These are phyloP conservation scores for Clostera curtula DNA, from an alignment of 2,888 invertebrate genomes.

Conservation along the genomic window DNA sequence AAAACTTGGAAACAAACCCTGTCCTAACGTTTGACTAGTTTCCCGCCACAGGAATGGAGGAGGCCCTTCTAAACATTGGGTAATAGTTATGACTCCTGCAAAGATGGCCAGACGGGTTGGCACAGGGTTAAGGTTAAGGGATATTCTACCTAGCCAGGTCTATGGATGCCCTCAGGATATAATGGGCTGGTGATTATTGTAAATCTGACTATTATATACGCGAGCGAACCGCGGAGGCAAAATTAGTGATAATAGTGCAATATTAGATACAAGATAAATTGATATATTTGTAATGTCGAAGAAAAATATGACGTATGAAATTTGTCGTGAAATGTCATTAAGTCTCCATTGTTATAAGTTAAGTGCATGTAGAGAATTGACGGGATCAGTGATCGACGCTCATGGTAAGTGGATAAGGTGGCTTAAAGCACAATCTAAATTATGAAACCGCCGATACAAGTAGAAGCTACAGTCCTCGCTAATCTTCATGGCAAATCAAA, in stretches of 20 bases:
- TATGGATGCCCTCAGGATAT: constrained; percentile 4
- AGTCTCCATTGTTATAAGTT: not conserved
- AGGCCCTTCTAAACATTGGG: too few species aligned
- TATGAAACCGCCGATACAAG: too few species aligned
- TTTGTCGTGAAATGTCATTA: not conserved
- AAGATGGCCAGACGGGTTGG: constrained; percentile 2
- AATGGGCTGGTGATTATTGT: too few species aligned
- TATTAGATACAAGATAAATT: constrained; percentile 26
- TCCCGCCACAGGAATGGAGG: too few species aligned
- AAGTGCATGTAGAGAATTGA: too few species aligned
- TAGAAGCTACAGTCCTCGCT: too few species aligned
- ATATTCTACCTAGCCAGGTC: constrained; percentile 5
- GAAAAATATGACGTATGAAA: constrained; percentile 1
- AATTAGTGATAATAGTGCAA: constrained; percentile 33
- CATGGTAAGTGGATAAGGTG: too few species aligned
- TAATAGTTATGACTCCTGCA: not conserved
- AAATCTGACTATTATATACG: not conserved
- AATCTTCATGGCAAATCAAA: too few species aligned
- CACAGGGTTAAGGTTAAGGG: not conserved
- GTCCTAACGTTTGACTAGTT: too few species aligned
- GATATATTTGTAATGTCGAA: constrained; percentile 9
- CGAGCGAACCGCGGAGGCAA: constrained; percentile 10
- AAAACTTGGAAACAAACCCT: too few species aligned
- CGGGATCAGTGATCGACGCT: too few species aligned
- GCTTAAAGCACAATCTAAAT: too few species aligned